Percentiles rank a stretch among this genome's conserved stretches.
phyloP scores from a whole-genome alignment of 2,113 vertebrate species.

The Anarhynchus alexandrinus region DNA sequence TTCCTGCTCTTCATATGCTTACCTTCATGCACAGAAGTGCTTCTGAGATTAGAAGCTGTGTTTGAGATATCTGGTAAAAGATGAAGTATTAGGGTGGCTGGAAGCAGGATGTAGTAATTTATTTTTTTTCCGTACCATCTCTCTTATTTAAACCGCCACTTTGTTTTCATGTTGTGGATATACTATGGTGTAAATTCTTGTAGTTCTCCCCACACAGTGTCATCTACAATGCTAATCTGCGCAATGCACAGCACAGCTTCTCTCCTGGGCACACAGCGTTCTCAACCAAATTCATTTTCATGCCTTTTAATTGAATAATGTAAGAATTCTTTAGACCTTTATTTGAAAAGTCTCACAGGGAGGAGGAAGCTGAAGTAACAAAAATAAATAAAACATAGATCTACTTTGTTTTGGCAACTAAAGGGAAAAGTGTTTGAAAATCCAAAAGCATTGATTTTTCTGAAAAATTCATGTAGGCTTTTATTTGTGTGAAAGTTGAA shows the following conservation, averaged over 20 bases:
- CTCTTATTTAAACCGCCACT: slow-evolving; percentile 9
- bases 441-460: slow-evolving; percentile 42
- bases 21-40: background rate
- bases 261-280: slow-evolving; percentile 40
- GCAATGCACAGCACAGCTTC: slow-evolving; percentile 45
- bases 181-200: background rate
- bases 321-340: slow-evolving; percentile 18
- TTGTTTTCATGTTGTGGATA: slow-evolving; percentile 48
- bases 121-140: background rate
- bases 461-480: slow-evolving; percentile 40
- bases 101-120: background rate
- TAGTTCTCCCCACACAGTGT: background rate
- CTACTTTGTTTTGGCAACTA: slow-evolving; percentile 35
- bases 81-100: background rate
- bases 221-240: slow-evolving; percentile 52
- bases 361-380: slow-evolving; percentile 35
- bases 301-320: slow-evolving; percentile 59
- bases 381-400: slow-evolving; percentile 37
- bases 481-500: slow-evolving; percentile 48
- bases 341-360: slow-evolving; percentile 5
- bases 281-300: slow-evolving; percentile 58
- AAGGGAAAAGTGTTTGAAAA: slow-evolving; percentile 42
- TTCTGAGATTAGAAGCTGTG: background rate
- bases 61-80: background rate
- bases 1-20: background rate